These are phyloP conservation scores for Nyctibius grandis DNA, from an alignment of 2,797 vertebrate species.

Conservation along the genomic window DNA sequence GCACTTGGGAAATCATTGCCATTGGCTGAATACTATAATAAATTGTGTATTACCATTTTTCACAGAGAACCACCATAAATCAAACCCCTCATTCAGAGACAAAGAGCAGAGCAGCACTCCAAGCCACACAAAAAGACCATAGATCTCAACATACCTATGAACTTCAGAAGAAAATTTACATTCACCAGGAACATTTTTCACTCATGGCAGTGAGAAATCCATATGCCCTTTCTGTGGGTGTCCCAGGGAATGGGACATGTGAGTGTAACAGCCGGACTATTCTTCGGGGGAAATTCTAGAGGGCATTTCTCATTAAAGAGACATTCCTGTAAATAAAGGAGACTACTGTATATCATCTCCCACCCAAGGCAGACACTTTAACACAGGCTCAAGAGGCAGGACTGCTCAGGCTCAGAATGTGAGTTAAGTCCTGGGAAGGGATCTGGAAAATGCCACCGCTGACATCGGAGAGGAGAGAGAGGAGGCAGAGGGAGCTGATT, in stretches of 20 bases:
- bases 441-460: conserved; percentile 58
- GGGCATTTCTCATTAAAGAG: conserved; percentile 21
- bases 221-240: neutral
- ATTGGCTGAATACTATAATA: neutral
- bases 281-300: neutral
- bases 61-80: neutral
- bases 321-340: conserved; percentile 59
- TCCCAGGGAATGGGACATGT: neutral
- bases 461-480: conserved; percentile 26
- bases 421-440: conserved; percentile 34
- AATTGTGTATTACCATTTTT: conserved; percentile 1
- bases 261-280: neutral
- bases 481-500: neutral
- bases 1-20: neutral
- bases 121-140: neutral
- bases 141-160: neutral
- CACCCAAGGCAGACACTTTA: neutral
- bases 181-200: neutral
- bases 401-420: conserved; percentile 39
- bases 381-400: neutral
- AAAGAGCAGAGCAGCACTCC: conserved; percentile 10
- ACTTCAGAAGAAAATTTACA: neutral
- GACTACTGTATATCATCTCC: conserved; percentile 53
- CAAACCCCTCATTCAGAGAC: neutral
- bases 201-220: neutral